These are phyloP conservation scores for Lepidurus apus DNA, from an alignment of 1,140 invertebrate species.

Conservation along the genomic window DNA sequence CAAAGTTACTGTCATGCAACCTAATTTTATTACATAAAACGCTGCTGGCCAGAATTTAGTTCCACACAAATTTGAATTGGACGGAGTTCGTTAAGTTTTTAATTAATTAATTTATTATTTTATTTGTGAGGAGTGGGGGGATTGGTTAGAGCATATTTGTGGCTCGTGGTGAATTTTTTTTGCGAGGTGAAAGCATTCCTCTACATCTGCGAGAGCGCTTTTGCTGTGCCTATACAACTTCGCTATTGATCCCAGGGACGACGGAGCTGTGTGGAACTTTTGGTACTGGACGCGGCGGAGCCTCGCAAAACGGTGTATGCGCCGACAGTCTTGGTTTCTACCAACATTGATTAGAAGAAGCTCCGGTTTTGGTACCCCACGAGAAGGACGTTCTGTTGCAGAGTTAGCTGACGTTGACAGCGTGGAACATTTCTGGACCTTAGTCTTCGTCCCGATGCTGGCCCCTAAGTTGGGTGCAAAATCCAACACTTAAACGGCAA, in stretches of 20 bases:
- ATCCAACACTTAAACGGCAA: not conserved
- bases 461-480: not conserved
- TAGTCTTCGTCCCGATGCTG: constrained; percentile 11
- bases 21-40: not conserved
- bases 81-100: not conserved
- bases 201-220: not conserved
- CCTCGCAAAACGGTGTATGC: not conserved
- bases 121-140: too few species aligned
- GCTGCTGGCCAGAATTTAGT: too few species aligned
- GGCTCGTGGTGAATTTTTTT: too few species aligned
- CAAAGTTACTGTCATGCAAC: not conserved
- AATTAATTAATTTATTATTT: too few species aligned
- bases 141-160: too few species aligned
- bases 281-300: not conserved
- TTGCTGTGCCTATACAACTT: not conserved
- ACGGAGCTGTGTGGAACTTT: not conserved
- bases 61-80: too few species aligned
- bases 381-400: constrained; percentile 1
- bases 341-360: constrained; percentile 5
- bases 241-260: not conserved
- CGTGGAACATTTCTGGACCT: not conserved
- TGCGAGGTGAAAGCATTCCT: not conserved
- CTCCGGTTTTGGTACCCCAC: not conserved
- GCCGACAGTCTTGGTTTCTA: not conserved
- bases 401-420: not conserved